Conservation (phyloP, 2,888 invertebrate species). For the Asteroscopus sphinx region DNA sequence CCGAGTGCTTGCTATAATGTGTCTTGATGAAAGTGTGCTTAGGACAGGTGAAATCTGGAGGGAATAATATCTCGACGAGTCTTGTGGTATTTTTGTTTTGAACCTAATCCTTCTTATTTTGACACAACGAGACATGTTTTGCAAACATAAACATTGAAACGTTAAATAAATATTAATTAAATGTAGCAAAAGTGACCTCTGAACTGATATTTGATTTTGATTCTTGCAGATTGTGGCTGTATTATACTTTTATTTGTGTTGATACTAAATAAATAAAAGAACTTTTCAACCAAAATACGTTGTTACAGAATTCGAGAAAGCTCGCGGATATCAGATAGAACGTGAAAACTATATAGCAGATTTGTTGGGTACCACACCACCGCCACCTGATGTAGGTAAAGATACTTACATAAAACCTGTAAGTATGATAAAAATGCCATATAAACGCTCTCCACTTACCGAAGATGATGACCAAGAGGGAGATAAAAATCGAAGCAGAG, state of each 20-base stretch:
- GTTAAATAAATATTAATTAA: no score
- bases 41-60: conserved; percentile 14
- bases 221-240: neutral
- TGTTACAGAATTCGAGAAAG: conserved; percentile 90
- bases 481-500: conserved; percentile 21
- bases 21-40: conserved; percentile 22
- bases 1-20: conserved; percentile 10
- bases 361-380: conserved; percentile 67
- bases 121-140: no score
- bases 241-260: no score
- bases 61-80: neutral
- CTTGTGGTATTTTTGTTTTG: no score
- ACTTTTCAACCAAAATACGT: conserved; percentile 15
- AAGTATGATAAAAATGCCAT: conserved; percentile 20
- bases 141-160: no score
- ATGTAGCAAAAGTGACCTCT: no score
- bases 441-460: conserved; percentile 53
- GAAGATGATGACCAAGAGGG: conserved; percentile 45
- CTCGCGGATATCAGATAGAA: conserved; percentile 92
- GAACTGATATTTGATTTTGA: neutral
- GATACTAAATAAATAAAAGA: no score
- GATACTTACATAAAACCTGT: conserved; percentile 63
- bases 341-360: conserved; percentile 88
- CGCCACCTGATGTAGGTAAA: conserved; percentile 66
- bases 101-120: no score